Evolutionary conservation across 2,797 vertebrate genomes (phyloP).

Genomic region (Eospalax fontanierii): DNA sequence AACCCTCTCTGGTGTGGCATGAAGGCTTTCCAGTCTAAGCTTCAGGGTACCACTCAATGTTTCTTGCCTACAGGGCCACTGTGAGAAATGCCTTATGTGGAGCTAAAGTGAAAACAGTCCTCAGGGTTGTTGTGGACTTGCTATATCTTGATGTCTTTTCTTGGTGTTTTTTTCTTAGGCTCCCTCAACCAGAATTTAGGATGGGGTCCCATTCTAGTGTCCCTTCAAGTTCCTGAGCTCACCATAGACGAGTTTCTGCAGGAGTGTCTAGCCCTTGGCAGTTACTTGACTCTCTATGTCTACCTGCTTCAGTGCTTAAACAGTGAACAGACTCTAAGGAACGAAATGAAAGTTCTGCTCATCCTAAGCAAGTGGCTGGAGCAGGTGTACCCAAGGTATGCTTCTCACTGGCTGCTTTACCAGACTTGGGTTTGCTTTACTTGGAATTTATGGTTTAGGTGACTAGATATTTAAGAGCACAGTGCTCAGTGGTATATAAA

Average conservation of each 20-base stretch:
- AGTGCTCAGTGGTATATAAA: background rate
- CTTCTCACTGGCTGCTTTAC: background rate
- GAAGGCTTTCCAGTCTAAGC: background rate
- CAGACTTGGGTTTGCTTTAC: background rate
- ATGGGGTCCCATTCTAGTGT: constrained; percentile 97
- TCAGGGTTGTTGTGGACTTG: background rate
- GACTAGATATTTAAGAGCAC: background rate
- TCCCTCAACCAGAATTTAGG: constrained; percentile 90
- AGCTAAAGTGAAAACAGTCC: background rate
- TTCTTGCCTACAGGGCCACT: background rate
- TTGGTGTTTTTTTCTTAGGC: constrained; percentile 86
- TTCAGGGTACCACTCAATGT: background rate
- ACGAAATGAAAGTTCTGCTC: constrained; percentile 94
- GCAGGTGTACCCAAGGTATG: constrained; percentile 94
- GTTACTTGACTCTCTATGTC: constrained; percentile 97
- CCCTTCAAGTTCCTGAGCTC: constrained; percentile 98
- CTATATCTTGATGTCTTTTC: background rate
- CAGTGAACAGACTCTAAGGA: constrained; percentile 93
- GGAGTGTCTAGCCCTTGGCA: constrained; percentile 95
- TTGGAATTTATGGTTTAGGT: background rate
- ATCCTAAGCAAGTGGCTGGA: constrained; percentile 96
- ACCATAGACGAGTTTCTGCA: constrained; percentile 97
- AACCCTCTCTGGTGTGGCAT: background rate
- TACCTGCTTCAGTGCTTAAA: constrained; percentile 97
- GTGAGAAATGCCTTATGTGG: background rate